These are phyloP conservation scores for Elanus axillaris DNA, from an alignment of 2,113 vertebrate genomes.

Conservation along the genomic window DNA sequence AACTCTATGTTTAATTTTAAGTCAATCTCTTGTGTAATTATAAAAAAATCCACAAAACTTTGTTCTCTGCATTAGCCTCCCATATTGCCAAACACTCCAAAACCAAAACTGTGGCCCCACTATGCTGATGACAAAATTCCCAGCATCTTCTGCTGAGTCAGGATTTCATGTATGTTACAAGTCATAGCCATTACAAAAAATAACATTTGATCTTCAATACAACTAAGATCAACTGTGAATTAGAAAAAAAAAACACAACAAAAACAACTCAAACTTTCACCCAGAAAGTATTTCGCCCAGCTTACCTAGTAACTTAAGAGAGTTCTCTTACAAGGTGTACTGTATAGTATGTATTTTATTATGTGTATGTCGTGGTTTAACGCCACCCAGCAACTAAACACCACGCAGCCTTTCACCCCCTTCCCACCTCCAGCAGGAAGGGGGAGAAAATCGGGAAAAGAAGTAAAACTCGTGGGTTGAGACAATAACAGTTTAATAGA, in stretches of 20 bases:
- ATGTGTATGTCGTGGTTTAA: no score
- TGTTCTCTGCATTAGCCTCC: not conserved
- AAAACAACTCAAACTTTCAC: not conserved
- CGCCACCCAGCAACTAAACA: no score
- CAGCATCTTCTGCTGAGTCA: not conserved
- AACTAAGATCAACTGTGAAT: not conserved
- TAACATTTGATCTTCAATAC: not conserved
- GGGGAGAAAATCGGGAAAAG: no score
- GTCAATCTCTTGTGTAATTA: not conserved
- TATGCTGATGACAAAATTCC: not conserved
- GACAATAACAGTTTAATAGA: no score
- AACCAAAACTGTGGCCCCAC: not conserved
- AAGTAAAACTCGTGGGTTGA: no score
- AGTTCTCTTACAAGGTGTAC: not conserved
- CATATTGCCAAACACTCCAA: not conserved
- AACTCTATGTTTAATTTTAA: not conserved
- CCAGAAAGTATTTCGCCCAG: not conserved
- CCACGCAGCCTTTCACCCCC: no score
- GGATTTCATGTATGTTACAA: not conserved
- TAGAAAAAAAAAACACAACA: not conserved
- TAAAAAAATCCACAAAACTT: not conserved
- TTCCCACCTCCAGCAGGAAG: no score
- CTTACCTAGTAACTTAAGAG: not conserved
- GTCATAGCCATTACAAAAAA: not conserved
- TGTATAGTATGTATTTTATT: not conserved